Conservation (phyloP, 2,888 invertebrate species). For the Spialia ferax region DNA sequence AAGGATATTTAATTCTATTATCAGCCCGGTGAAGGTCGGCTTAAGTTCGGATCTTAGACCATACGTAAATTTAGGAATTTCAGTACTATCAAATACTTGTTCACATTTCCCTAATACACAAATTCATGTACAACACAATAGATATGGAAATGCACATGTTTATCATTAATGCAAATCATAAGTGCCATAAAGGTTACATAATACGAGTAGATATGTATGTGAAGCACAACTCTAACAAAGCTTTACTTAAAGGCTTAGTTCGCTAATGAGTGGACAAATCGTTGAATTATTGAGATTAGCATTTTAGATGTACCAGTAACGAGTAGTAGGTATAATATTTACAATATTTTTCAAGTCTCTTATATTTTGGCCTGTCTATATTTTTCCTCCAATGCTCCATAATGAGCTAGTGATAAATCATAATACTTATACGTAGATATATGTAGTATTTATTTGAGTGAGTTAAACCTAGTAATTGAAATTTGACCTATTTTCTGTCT, state of each 20-base stretch:
- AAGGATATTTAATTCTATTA: too few species aligned
- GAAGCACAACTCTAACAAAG: background rate
- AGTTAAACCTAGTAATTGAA: too few species aligned
- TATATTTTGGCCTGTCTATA: background rate
- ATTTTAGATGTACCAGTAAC: background rate
- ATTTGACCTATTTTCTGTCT: too few species aligned
- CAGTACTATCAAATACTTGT: background rate
- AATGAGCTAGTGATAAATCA: too few species aligned
- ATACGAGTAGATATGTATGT: background rate
- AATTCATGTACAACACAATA: background rate
- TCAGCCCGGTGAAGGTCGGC: too few species aligned
- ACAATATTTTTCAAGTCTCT: background rate
- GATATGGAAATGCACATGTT: slow-evolving; percentile 6
- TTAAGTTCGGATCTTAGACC: too few species aligned
- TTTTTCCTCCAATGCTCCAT: too few species aligned
- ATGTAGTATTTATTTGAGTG: too few species aligned
- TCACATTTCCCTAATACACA: too few species aligned
- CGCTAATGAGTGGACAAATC: background rate
- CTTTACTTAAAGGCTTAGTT: background rate
- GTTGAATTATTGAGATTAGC: background rate
- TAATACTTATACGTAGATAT: too few species aligned
- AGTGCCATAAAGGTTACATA: slow-evolving; percentile 7
- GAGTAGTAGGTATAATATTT: background rate
- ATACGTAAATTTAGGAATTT: background rate
- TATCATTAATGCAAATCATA: background rate